phyloP scores from a whole-genome alignment of 64 coral and sea anemone species.

The Pocillopora damicornis region DNA sequence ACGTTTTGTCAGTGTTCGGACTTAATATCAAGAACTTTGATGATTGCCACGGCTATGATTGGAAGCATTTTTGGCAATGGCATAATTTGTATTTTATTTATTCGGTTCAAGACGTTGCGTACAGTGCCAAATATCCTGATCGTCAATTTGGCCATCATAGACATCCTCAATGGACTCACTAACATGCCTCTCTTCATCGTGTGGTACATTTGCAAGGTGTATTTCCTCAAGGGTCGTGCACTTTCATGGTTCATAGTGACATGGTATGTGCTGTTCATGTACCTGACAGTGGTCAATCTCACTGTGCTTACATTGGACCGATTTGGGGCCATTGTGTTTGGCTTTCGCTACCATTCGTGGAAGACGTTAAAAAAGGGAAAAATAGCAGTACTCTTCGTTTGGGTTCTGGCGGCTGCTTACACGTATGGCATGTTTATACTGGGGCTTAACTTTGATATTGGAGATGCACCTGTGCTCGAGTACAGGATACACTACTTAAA shows the following conservation, averaged over 20 bases:
- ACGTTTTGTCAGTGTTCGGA: background rate
- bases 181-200: conserved; percentile 26
- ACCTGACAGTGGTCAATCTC: conserved; percentile 5
- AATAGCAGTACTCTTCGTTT: background rate
- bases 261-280: conserved; percentile 23
- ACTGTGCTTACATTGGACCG: conserved; percentile 24
- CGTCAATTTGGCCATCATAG: conserved; percentile 49
- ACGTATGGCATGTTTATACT: conserved; percentile 27
- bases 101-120: conserved; percentile 47
- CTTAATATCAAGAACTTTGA: background rate
- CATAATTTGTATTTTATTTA: conserved; percentile 20
- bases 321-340: conserved; percentile 34
- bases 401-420: conserved; percentile 10
- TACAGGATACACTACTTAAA: conserved; percentile 27
- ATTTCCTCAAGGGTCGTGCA: background rate
- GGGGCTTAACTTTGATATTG: conserved; percentile 16
- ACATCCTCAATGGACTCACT: conserved; percentile 43
- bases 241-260: conserved; percentile 27
- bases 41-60: conserved; percentile 30
- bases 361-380: conserved; percentile 21
- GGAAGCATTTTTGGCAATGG: conserved; percentile 34
- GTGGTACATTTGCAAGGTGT: background rate
- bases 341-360: conserved; percentile 33
- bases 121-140: conserved; percentile 68
- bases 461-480: background rate